Conservation (phyloP, 2,888 invertebrate genomes). For the Synanthedon formicaeformis region DNA sequence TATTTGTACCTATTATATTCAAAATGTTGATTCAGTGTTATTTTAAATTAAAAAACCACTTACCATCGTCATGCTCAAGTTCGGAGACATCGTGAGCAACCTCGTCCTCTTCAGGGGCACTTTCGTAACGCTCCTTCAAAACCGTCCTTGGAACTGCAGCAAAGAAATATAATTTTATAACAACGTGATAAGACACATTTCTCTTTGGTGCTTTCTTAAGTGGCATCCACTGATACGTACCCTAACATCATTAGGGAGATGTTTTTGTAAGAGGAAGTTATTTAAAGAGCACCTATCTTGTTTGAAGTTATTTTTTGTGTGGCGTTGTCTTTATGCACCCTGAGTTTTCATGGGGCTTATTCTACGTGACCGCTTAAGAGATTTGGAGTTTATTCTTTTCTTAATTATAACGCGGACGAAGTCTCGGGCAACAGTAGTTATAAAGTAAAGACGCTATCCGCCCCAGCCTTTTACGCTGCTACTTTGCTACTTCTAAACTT, state of each 20-base stretch:
- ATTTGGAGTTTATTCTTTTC: background rate
- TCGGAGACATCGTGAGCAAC: conserved; percentile 66
- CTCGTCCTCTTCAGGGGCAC: conserved; percentile 83
- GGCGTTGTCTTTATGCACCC: too few relatives aligned
- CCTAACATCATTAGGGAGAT: conserved; percentile 14
- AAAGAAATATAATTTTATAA: conserved; percentile 29
- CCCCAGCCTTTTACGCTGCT: too few relatives aligned
- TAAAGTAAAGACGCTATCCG: too few relatives aligned
- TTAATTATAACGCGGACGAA: too few relatives aligned
- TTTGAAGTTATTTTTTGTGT: background rate
- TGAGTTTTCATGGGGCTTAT: background rate
- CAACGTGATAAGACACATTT: conserved; percentile 16
- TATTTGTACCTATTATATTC: too few relatives aligned
- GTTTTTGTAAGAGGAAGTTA: background rate
- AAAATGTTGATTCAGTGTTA: background rate
- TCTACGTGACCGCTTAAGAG: background rate
- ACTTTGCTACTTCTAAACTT: too few relatives aligned
- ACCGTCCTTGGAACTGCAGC: conserved; percentile 84
- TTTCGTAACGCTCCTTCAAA: conserved; percentile 84
- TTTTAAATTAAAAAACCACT: conserved; percentile 33
- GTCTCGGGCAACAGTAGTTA: too few relatives aligned
- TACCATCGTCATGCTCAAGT: conserved; percentile 65
- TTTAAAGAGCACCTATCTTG: background rate
- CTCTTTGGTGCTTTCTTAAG: conserved; percentile 12
- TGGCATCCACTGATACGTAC: conserved; percentile 20